phyloP scores from a whole-genome alignment of 2,797 vertebrate species.

The Poeciliopsis gracilis region DNA sequence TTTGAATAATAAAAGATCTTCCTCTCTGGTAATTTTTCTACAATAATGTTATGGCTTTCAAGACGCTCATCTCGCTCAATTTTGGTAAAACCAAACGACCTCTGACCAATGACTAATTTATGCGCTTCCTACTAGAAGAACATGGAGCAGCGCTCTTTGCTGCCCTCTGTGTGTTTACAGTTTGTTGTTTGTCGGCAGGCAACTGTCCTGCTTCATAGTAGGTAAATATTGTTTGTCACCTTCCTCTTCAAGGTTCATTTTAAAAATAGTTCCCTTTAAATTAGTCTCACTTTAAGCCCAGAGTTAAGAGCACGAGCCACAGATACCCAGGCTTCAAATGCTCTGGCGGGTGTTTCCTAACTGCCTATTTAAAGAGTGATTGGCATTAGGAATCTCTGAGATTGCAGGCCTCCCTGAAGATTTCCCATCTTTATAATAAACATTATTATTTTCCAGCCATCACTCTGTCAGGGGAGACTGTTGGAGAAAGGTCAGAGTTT shows the following conservation, averaged over 20 bases:
- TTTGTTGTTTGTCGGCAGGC: slow-evolving; percentile 16
- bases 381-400: slow-evolving; percentile 30
- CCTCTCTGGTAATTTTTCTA: not conserved
- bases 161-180: slow-evolving; percentile 20
- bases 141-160: not conserved
- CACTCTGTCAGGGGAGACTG: slow-evolving; percentile 26
- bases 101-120: not conserved
- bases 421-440: slow-evolving; percentile 36
- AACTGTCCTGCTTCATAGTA: slow-evolving; percentile 43
- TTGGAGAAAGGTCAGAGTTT: slow-evolving; percentile 37
- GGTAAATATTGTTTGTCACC: slow-evolving; percentile 50
- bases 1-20: not conserved
- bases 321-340: slow-evolving; percentile 31
- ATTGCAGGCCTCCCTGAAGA: slow-evolving; percentile 18
- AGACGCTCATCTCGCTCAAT: slow-evolving; percentile 25
- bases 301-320: slow-evolving; percentile 39
- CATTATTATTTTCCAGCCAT: slow-evolving; percentile 34
- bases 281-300: not conserved
- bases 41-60: slow-evolving; percentile 21
- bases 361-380: slow-evolving; percentile 23
- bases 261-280: slow-evolving; percentile 48
- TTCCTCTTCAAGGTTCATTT: slow-evolving; percentile 31
- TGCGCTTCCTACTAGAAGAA: slow-evolving; percentile 6
- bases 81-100: not conserved
- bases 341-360: slow-evolving; percentile 18